Evolutionary conservation across 2,113 vertebrate genomes (phyloP).

Genomic region (Micromys minutus): DNA sequence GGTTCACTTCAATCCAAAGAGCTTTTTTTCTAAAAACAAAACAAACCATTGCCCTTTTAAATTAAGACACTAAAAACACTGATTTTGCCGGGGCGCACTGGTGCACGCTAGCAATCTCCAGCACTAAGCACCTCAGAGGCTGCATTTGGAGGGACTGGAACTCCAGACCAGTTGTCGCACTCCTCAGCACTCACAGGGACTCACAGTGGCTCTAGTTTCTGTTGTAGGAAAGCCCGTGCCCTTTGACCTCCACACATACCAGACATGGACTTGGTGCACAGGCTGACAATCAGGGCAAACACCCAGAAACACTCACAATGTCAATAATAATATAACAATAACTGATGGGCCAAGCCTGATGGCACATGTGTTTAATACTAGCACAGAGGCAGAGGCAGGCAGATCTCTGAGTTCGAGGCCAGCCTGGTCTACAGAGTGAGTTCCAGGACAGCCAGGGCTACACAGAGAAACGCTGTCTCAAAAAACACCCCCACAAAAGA

Average conservation of each 20-base stretch:
- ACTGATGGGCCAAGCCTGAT: neutral
- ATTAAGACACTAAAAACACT: slow-evolving; percentile 17
- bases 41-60: neutral
- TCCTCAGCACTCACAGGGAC: neutral
- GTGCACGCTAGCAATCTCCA: neutral
- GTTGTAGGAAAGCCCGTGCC: neutral
- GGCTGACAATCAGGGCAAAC: neutral
- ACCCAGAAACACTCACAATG: neutral
- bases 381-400: neutral
- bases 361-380: neutral
- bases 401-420: neutral
- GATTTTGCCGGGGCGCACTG: neutral
- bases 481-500: neutral
- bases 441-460: neutral
- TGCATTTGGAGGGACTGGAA: neutral
- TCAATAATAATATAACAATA: neutral
- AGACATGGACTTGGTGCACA: neutral
- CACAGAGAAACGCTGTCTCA: neutral
- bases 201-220: neutral
- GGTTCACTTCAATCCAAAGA: neutral
- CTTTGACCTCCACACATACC: too few relatives aligned
- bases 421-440: neutral
- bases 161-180: neutral
- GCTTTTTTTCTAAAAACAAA: neutral
- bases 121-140: neutral